These are phyloP conservation scores for Ciconia maguari DNA, from an alignment of 2,113 vertebrate genomes.

Conservation along the genomic window DNA sequence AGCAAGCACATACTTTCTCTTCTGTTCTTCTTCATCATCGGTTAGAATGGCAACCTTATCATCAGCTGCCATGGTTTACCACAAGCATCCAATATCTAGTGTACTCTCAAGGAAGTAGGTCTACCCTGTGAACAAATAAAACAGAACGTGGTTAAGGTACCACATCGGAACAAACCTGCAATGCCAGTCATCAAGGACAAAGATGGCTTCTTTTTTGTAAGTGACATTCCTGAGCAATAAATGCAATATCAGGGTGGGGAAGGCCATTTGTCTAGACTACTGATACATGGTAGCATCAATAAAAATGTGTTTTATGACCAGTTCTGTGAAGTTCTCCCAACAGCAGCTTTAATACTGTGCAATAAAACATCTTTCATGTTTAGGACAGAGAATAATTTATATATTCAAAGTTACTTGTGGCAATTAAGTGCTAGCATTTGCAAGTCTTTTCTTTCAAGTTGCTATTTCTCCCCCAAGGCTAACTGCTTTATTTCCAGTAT, in stretches of 20 bases:
- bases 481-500: neutral
- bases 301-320: neutral
- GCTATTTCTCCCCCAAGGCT: neutral
- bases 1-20: slow-evolving; percentile 88
- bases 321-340: neutral
- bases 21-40: slow-evolving; percentile 94
- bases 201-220: neutral
- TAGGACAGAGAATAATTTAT: neutral
- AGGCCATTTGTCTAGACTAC: neutral
- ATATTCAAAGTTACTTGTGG: neutral
- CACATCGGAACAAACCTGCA: neutral
- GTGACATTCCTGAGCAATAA: neutral
- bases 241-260: neutral
- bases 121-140: slow-evolving; percentile 58
- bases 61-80: slow-evolving; percentile 84
- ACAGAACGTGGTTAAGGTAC: neutral
- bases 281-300: neutral
- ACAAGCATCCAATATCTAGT: neutral
- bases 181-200: neutral
- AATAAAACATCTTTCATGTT: neutral
- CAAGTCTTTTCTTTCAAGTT: slow-evolving; percentile 5
- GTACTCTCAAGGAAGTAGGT: neutral
- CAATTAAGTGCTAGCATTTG: neutral
- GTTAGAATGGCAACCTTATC: slow-evolving; percentile 96
- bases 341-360: neutral